Conservation (phyloP, 2,888 invertebrate genomes). For the Melangyna quadrimaculata region DNA sequence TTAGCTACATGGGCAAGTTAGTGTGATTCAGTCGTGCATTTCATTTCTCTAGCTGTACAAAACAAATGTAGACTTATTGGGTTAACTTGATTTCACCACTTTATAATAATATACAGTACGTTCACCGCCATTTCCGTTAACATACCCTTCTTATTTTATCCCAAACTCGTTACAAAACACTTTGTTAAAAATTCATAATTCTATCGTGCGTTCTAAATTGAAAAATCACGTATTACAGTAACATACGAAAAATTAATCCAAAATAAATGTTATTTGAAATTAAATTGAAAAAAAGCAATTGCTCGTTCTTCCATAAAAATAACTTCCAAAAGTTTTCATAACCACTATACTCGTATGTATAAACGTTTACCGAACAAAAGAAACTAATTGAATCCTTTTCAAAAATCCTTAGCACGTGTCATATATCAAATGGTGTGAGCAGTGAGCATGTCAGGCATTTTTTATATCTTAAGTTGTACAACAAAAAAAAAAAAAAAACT, state of each 20-base stretch:
- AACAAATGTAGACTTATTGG: background rate
- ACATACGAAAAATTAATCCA: background rate
- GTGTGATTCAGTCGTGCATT: no score
- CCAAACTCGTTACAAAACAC: background rate
- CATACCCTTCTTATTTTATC: background rate
- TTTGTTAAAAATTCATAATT: background rate
- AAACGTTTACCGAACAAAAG: background rate
- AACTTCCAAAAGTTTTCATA: background rate
- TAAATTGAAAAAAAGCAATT: background rate
- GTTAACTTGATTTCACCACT: background rate
- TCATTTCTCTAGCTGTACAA: no score
- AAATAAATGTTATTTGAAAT: background rate
- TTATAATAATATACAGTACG: background rate
- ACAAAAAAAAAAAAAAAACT: background rate
- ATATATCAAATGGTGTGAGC: background rate
- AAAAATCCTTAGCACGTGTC: constrained; percentile 5
- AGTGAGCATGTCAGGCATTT: background rate
- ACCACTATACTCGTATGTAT: no score
- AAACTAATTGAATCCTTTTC: constrained; percentile 12
- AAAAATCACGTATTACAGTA: background rate
- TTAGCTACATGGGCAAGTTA: no score
- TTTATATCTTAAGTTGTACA: background rate
- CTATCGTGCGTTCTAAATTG: background rate
- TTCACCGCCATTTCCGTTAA: background rate
- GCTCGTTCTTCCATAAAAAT: background rate